A percentile compares a stretch with the other conserved stretches of the same genome.
Evolutionary conservation across 2,888 invertebrate species (phyloP).

Genomic region (Dryobotodes eremita): DNA sequence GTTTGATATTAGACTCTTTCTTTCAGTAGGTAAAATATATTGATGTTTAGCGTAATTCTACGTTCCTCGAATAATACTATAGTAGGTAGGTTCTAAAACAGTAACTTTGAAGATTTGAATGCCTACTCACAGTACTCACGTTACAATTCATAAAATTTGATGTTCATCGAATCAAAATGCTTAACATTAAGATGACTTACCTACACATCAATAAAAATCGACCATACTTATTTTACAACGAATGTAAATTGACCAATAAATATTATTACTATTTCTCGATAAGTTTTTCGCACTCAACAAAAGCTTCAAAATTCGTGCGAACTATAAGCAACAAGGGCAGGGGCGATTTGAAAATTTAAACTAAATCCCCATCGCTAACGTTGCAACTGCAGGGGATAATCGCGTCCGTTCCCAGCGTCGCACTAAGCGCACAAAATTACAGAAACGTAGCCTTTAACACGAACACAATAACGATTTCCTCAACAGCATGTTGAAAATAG

Average conservation of each 20-base stretch:
- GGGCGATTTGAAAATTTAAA: constrained; percentile 84
- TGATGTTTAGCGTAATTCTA: background rate
- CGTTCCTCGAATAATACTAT: background rate
- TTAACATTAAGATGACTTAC: background rate
- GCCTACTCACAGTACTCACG: no score
- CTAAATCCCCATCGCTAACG: constrained; percentile 80
- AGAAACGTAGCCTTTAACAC: constrained; percentile 47
- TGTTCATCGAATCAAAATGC: background rate
- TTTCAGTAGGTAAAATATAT: background rate
- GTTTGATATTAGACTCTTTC: background rate
- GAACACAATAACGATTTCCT: constrained; percentile 42
- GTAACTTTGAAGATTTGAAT: background rate
- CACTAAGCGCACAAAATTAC: constrained; percentile 9
- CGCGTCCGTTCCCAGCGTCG: constrained; percentile 59
- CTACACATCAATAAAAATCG: background rate
- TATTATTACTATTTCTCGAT: constrained; percentile 42
- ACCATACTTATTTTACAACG: constrained; percentile 16
- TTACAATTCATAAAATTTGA: background rate
- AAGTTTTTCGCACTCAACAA: constrained; percentile 68
- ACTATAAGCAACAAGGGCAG: constrained; percentile 70
- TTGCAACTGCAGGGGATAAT: constrained; percentile 76
- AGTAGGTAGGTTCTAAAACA: no score
- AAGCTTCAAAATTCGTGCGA: constrained; percentile 78
- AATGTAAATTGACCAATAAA: constrained; percentile 47
- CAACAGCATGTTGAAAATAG: constrained; percentile 41